phyloP scores from a whole-genome alignment of 2,888 invertebrate species.

The Platynereis dumerilii region DNA sequence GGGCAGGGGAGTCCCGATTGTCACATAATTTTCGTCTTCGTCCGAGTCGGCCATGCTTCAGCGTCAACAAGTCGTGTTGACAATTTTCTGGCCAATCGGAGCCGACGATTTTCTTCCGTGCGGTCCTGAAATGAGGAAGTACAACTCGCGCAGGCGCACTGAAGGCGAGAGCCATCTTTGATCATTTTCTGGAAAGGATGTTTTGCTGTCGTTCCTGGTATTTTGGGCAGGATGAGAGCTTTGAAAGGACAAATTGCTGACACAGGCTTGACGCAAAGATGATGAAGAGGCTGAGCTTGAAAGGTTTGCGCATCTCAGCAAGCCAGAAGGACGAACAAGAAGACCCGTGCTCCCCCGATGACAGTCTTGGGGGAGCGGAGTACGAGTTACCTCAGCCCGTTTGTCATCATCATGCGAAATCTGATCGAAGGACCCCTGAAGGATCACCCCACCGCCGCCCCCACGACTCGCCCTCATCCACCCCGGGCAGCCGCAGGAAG shows the following conservation, averaged over 20 bases:
- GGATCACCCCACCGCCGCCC: neutral
- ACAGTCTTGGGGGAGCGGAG: constrained; percentile 7
- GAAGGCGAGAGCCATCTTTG: too few species aligned
- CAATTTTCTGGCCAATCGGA: too few species aligned
- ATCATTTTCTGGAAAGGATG: too few species aligned
- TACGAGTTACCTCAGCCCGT: constrained; percentile 5
- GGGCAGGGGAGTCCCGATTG: constrained; percentile 83
- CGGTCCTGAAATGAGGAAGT: too few species aligned
- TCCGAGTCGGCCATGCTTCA: constrained; percentile 30
- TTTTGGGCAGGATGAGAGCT: too few species aligned
- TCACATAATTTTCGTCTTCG: constrained; percentile 66
- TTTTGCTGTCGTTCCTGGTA: too few species aligned
- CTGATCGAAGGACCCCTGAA: neutral
- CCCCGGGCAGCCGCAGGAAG: constrained; percentile 17
- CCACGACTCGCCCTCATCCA: neutral
- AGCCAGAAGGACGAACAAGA: constrained; percentile 23
- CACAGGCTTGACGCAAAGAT: constrained; percentile 10
- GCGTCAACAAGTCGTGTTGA: too few species aligned
- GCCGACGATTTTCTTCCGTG: too few species aligned
- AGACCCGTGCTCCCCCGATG: constrained; percentile 7
- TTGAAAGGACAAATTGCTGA: too few species aligned
- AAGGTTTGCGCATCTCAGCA: constrained; percentile 25
- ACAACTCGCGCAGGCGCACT: too few species aligned
- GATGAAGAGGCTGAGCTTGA: constrained; percentile 32
- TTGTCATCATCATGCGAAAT: constrained; percentile 2